phyloP scores from a whole-genome alignment of 2,888 invertebrate genomes.

The Neoscelio sp. region DNA sequence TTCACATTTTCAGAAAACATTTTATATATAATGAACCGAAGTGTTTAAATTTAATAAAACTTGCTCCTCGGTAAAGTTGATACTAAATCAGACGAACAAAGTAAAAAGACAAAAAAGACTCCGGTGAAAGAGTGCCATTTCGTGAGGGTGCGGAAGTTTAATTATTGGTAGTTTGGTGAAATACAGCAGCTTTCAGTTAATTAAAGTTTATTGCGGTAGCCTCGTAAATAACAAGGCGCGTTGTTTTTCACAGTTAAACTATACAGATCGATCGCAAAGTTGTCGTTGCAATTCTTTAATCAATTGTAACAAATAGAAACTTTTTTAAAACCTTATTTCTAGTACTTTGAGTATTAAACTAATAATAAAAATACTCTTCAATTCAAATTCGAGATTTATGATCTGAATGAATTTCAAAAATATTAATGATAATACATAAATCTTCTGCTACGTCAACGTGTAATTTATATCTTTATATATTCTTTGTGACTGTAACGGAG shows the following conservation, averaged over 20 bases:
- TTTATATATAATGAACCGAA: too few species aligned
- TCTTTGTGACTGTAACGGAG: conserved; percentile 26
- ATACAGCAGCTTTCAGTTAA: conserved; percentile 59
- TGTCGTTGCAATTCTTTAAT: not conserved
- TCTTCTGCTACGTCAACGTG: conserved; percentile 4
- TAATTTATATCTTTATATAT: conserved; percentile 25
- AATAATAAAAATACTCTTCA: too few species aligned
- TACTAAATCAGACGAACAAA: conserved; percentile 2
- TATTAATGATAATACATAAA: not conserved
- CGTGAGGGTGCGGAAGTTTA: conserved; percentile 58
- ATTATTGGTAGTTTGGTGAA: conserved; percentile 62
- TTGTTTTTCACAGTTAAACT: conserved; percentile 3
- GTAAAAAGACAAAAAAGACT: not conserved
- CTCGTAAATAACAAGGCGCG: conserved; percentile 54
- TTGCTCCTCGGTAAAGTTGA: too few species aligned
- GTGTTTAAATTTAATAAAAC: too few species aligned
- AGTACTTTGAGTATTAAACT: not conserved
- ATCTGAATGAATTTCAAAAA: not conserved
- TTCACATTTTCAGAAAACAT: too few species aligned
- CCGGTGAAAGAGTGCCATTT: conserved; percentile 20
- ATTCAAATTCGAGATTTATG: too few species aligned
- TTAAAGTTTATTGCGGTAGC: conserved; percentile 63
- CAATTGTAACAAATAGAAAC: not conserved
- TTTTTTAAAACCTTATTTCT: not conserved
- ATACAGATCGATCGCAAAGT: conserved; percentile 10